These are phyloP conservation scores for Spisula subtruncata DNA, from an alignment of 2,888 invertebrate species.

Conservation along the genomic window DNA sequence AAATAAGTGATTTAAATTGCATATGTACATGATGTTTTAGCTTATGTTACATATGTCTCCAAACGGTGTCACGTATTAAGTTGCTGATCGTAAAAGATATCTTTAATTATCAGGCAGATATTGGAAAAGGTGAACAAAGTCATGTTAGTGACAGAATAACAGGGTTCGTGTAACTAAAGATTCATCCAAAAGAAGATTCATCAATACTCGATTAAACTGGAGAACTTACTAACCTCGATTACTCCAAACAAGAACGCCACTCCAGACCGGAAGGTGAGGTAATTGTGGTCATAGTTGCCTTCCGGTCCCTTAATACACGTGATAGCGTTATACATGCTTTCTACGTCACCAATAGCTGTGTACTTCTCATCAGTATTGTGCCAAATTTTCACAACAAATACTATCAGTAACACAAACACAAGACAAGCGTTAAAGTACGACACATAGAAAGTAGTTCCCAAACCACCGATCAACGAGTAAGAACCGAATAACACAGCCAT, in stretches of 20 bases:
- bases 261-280: slow-evolving; percentile 82
- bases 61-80: too few species aligned
- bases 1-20: too few species aligned
- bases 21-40: too few species aligned
- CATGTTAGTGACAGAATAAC: too few species aligned
- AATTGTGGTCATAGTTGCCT: slow-evolving; percentile 83
- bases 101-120: too few species aligned
- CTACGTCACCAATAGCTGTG: slow-evolving; percentile 79
- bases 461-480: slow-evolving; percentile 85
- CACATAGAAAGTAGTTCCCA: slow-evolving; percentile 86
- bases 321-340: slow-evolving; percentile 82
- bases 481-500: slow-evolving; percentile 85
- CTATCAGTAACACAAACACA: slow-evolving; percentile 84
- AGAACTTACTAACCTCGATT: slow-evolving; percentile 76
- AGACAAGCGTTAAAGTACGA: slow-evolving; percentile 86
- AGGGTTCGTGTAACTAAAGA: too few species aligned
- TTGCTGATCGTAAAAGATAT: too few species aligned
- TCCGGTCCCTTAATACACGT: slow-evolving; percentile 83
- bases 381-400: slow-evolving; percentile 84
- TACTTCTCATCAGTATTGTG: slow-evolving; percentile 79
- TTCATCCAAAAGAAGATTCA: not conserved
- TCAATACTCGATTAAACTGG: not conserved
- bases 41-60: too few species aligned
- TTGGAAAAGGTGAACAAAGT: too few species aligned
- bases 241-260: slow-evolving; percentile 84